Evolutionary conservation across 2,888 invertebrate species (phyloP), one percentile per base, ranked within the genome.

Genomic region (Xylocampa areola): DNA sequence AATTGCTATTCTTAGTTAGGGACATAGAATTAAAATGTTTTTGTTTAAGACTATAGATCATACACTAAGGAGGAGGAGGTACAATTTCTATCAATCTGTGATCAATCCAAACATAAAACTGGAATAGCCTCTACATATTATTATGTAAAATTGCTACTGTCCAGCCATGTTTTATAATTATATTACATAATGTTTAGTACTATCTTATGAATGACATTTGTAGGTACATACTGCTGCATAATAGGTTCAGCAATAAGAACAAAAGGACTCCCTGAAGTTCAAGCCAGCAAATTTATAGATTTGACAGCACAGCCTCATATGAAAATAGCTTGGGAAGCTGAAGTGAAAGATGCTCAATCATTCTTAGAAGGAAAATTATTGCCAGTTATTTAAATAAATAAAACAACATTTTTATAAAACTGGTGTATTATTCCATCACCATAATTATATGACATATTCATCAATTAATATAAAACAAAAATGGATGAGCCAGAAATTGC

Each of bases 151-250:
- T n/a, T n/a, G n/a, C n/a, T n/a, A n/a, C n/a, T n/a, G n/a, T n/a
- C n/a, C n/a, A n/a, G n/a, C n/a, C n/a, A n/a, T n/a, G n/a, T n/a
- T n/a, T n/a, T n/a, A n/a, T n/a, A n/a, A n/a, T n/a, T n/a, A n/a
- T n/a, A n/a, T n/a, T n/a, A n/a, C n/a, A n/a, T n/a, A n/a, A n/a
- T n/a, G n/a, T n/a, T n/a, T n/a, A n/a, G n/a, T n/a, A n/a, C n/a
- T n/a, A n/a, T n/a, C n/a, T n/a, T n/a, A n/a, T n/a, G n/a, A n/a
- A n/a, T n/a, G n/a, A 37, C 50, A 19, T 68, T 78, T 72, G 23
- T 76, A 94, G 94, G 92, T 33, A 87, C 85, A 47, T 91, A 92
- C 61, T 94, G 93, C 77, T 94, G 92, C 57, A 87, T 94, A 45
- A 84, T 94, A 73, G 94, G 94, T 16, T 85, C 84, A 50, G 87